Percentiles rank a stretch among this genome's conserved stretches.
These are phyloP conservation scores for Heteronetta atricapilla DNA, from an alignment of 2,113 vertebrate species.

Conservation along the genomic window DNA sequence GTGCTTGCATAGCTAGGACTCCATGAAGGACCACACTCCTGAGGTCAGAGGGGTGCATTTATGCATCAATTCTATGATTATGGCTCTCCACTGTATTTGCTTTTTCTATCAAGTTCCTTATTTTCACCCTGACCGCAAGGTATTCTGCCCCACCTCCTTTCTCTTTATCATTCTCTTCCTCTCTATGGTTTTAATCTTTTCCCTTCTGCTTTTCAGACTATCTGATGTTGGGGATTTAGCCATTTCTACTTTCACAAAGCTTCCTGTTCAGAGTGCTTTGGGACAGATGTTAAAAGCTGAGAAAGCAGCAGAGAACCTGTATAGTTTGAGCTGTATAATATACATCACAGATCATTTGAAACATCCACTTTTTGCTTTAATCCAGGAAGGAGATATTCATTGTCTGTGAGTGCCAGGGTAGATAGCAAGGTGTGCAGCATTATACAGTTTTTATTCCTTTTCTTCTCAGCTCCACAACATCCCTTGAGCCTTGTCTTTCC, in stretches of 20 bases:
- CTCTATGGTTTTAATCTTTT: background rate
- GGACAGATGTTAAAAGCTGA: background rate
- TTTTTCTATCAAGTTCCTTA: background rate
- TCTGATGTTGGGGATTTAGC: background rate
- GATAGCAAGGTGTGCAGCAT: background rate
- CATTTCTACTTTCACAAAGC: background rate
- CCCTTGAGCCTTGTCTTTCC: background rate
- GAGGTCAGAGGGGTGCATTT: background rate
- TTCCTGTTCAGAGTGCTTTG: background rate
- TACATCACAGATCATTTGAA: background rate
- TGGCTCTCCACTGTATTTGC: background rate
- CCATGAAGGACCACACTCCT: background rate
- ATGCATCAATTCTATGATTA: background rate
- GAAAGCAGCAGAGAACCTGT: background rate
- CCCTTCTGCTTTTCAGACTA: background rate
- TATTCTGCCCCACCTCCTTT: background rate
- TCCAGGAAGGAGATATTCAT: background rate
- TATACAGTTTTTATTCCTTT: background rate
- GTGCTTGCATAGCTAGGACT: fast-evolving
- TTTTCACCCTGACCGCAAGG: background rate
- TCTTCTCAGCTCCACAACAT: background rate
- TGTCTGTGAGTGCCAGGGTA: background rate
- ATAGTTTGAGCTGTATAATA: background rate
- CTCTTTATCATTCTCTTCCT: background rate
- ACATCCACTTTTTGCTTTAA: background rate